Conservation (phyloP, 2,888 invertebrate genomes). For the Chymomyza amoena region DNA sequence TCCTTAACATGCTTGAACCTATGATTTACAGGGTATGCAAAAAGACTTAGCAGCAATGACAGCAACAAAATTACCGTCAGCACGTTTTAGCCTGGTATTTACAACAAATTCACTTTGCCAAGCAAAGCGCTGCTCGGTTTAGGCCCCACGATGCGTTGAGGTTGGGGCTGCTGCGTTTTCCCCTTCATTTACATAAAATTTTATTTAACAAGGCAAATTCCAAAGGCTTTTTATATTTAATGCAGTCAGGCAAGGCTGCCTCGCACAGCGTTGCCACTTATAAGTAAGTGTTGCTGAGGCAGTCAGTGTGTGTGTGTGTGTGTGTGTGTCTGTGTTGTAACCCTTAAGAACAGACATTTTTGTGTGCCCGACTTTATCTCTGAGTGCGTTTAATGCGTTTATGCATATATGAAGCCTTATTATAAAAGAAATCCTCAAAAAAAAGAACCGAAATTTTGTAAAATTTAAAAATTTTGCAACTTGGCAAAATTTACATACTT, state of each 20-base stretch:
- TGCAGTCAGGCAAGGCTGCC: slow-evolving; percentile 14
- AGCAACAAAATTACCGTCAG: slow-evolving; percentile 3
- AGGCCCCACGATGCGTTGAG: background rate
- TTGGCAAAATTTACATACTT: slow-evolving; percentile 60
- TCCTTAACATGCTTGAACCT: too few species aligned
- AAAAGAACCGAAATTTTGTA: background rate
- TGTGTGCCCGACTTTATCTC: slow-evolving; percentile 1
- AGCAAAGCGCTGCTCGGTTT: background rate
- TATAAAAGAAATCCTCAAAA: slow-evolving; percentile 42
- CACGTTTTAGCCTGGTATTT: slow-evolving; percentile 2
- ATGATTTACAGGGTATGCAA: too few species aligned
- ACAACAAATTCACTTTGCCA: slow-evolving; percentile 16
- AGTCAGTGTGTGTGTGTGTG: background rate
- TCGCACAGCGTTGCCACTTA: background rate
- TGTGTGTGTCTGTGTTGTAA: background rate
- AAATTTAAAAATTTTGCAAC: background rate
- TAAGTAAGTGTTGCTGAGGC: background rate
- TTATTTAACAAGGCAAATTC: slow-evolving; percentile 36
- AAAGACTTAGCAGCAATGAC: background rate
- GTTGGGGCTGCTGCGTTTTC: slow-evolving; percentile 4
- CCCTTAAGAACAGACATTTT: background rate
- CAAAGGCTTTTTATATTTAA: slow-evolving; percentile 42
- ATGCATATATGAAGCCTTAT: slow-evolving; percentile 56
- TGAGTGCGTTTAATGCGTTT: slow-evolving; percentile 34
- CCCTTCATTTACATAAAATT: slow-evolving; percentile 47